Conservation (phyloP, 2,888 invertebrate genomes). For the Entomobrya multifasciata region DNA sequence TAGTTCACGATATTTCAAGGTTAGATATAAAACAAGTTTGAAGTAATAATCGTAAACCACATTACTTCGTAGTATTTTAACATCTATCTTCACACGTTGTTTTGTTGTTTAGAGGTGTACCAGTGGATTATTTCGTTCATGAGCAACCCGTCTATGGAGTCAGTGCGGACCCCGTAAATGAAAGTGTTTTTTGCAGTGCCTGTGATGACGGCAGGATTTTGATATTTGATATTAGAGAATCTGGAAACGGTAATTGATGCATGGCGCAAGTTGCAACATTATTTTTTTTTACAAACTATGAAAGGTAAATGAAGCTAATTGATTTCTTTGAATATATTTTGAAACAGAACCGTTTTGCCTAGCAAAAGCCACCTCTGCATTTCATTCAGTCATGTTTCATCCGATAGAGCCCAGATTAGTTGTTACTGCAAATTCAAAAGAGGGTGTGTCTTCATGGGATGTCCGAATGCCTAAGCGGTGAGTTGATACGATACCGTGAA, state of each 20-base stretch:
- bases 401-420: conserved; percentile 90
- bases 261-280: conserved; percentile 13
- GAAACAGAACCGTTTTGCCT: conserved; percentile 85
- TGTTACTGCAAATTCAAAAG: conserved; percentile 94
- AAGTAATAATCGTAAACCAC: too few relatives aligned
- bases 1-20: conserved; percentile 93
- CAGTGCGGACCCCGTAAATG: conserved; percentile 92
- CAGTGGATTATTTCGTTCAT: conserved; percentile 89
- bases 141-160: conserved; percentile 95
- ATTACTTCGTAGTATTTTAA: too few relatives aligned
- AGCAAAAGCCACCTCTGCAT: conserved; percentile 88
- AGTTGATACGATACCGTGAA: background rate
- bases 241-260: conserved; percentile 80
- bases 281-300: too few relatives aligned
- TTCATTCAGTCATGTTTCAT: conserved; percentile 97
- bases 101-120: conserved; percentile 82
- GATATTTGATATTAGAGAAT: conserved; percentile 90
- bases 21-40: conserved; percentile 82
- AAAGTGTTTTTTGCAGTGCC: conserved; percentile 92
- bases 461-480: conserved; percentile 88
- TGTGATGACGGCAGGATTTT: conserved; percentile 95
- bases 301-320: too few relatives aligned
- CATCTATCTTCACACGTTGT: too few relatives aligned
- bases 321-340: conserved; percentile 55
- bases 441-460: conserved; percentile 95